Conservation (phyloP, 2,888 invertebrate species). For the Agonopterix subpropinquella region DNA sequence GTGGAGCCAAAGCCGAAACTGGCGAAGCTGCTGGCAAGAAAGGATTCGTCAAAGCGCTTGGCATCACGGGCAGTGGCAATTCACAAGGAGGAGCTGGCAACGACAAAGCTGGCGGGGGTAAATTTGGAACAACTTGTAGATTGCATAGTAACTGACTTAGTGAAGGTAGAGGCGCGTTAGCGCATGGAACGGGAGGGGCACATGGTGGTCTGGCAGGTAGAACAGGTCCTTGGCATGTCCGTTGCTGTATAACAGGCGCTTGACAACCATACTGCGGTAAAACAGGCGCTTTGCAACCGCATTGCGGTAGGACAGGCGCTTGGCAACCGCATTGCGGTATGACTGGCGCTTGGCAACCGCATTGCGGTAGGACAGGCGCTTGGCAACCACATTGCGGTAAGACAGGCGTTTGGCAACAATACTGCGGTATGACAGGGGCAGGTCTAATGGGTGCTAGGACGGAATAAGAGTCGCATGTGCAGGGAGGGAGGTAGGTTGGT, state of each 20-base stretch:
- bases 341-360: not conserved
- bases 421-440: not conserved
- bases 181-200: not conserved
- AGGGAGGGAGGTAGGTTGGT: not conserved
- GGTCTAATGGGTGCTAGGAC: not conserved
- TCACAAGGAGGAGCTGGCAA: not conserved
- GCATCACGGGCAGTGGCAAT: slow-evolving; percentile 1
- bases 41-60: slow-evolving; percentile 16
- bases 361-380: not conserved
- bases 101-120: not conserved
- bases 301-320: not conserved
- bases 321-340: not conserved
- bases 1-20: slow-evolving; percentile 22
- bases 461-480: not conserved
- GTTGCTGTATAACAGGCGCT: not conserved
- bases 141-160: not conserved
- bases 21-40: slow-evolving; percentile 29
- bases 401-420: not conserved
- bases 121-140: not conserved
- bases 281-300: not conserved
- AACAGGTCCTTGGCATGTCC: not conserved
- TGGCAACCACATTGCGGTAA: not conserved
- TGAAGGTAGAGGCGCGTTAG: not conserved
- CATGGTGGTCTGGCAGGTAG: not conserved
- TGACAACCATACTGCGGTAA: not conserved